Percentiles rank a stretch among this genome's conserved stretches.
phyloP scores from a whole-genome alignment of 2,113 vertebrate species.

The Leucosticte australis region DNA sequence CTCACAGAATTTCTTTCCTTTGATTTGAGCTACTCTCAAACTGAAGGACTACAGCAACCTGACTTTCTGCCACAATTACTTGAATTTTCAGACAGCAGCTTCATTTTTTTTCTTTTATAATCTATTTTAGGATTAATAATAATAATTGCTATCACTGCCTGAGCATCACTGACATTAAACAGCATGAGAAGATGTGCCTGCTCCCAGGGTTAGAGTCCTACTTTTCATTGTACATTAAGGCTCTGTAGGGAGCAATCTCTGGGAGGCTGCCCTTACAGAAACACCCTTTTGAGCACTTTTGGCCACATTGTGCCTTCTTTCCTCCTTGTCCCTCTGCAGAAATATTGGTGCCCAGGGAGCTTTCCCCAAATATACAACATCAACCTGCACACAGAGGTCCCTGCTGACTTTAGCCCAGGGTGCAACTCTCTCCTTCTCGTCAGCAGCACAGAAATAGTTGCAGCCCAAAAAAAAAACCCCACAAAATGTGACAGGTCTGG shows the following conservation, averaged over 20 bases:
- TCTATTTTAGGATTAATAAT: background rate
- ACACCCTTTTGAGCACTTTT: background rate
- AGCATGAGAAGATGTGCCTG: background rate
- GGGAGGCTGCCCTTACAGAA: background rate
- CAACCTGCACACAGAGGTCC: background rate
- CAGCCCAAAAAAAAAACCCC: background rate
- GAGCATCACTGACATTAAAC: background rate
- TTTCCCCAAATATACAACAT: background rate
- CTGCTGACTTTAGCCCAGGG: background rate
- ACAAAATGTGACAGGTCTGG: background rate
- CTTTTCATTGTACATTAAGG: background rate
- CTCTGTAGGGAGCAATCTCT: background rate
- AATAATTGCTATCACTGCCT: background rate
- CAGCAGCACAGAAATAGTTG: background rate
- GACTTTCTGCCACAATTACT: background rate
- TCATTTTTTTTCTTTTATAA: background rate
- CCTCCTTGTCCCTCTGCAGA: background rate
- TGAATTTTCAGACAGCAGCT: background rate
- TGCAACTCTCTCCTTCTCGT: background rate
- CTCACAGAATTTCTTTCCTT: background rate
- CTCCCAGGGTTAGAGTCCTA: background rate
- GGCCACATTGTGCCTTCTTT: background rate
- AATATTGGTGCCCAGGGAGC: background rate
- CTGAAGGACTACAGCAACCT: background rate
- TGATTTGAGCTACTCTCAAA: slow-evolving; percentile 1